Base-by-base conservation (phyloP, 2,113 vertebrate genomes). In the Vicugna pacos region DNA sequence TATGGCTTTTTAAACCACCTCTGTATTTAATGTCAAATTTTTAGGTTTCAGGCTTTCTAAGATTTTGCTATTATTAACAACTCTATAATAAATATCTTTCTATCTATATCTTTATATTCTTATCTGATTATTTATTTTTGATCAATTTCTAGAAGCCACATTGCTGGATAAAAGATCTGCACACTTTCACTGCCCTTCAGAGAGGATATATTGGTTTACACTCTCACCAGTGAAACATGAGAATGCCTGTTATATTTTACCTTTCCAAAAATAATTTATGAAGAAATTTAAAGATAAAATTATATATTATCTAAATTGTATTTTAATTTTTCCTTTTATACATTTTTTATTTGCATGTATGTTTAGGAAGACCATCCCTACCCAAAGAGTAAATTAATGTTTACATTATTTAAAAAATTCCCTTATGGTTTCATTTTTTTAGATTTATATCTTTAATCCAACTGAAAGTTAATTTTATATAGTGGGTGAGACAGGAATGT, bases 261-360 rank as follows among this genome's bases (percentile, higher is more conserved):
- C 38, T 46, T 67, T 58, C 6, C 19, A 54, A 80, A 96, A 56
- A 22, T 56, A 73, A 48, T 83, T 73, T 30, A 56, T 73, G 7
- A 15, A 65, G 52, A 86, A 81, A 82, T 15, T 52, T 91, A 77
- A 14, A 52, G 46, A 73, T 38, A 72, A 95, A 79, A 72, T 30
- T 30, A 24, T 12, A 7, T 60, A 7, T 60, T 17, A 50, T 26
- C 73, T 80, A 82, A 22, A 77, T 88, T 79, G 2, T 14, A 86
- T 48, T 83, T 58, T 5, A 89, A 46, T 89, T 38, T 93, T 97
- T 75, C 35, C 35, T 76, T 70, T 67, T 50, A 85, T 48, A 67
- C 89, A 80, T 50, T 65, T 7, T 42, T 88, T 26, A 32, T 69
- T 83, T 92, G 42, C 35, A 83, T 91, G 38, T 77, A 72, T 87